These are phyloP conservation scores for Acanthococcus lagerstroemiae DNA, from an alignment of 2,888 invertebrate species.

Conservation along the genomic window DNA sequence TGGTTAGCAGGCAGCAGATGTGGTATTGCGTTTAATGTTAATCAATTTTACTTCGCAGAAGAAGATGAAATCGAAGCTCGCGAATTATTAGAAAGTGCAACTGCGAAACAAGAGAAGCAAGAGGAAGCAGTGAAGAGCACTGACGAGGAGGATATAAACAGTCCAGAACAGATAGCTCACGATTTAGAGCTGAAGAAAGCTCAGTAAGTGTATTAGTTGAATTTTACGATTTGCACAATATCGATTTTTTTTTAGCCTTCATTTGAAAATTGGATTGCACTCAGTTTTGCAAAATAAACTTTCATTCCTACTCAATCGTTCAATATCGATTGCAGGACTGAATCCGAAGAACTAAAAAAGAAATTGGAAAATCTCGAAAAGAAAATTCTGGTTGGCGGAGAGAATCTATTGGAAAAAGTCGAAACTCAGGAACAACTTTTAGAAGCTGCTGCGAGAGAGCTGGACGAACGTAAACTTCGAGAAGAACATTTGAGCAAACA, in stretches of 20 bases:
- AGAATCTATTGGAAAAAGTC: constrained; percentile 93
- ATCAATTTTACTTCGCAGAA: not conserved
- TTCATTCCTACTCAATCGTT: not conserved
- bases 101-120: too few relatives aligned
- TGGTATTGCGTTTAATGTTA: not conserved
- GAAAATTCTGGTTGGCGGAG: constrained; percentile 94
- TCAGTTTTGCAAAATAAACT: not conserved
- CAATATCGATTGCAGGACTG: constrained; percentile 33
- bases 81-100: too few relatives aligned
- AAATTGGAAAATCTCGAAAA: constrained; percentile 85
- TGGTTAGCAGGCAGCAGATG: not conserved
- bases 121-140: constrained; percentile 37
- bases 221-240: not conserved
- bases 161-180: constrained; percentile 41
- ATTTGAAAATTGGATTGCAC: too few relatives aligned
- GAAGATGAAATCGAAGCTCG: not conserved
- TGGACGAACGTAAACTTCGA: constrained; percentile 64
- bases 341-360: constrained; percentile 43
- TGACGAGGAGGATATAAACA: constrained; percentile 44
- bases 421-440: constrained; percentile 83
- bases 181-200: constrained; percentile 52
- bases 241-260: too few relatives aligned
- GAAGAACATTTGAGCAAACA: constrained; percentile 73
- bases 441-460: constrained; percentile 73
- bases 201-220: constrained; percentile 10